Evolutionary conservation across 2,888 invertebrate species (phyloP).

Genomic region (Smittia sp.): DNA sequence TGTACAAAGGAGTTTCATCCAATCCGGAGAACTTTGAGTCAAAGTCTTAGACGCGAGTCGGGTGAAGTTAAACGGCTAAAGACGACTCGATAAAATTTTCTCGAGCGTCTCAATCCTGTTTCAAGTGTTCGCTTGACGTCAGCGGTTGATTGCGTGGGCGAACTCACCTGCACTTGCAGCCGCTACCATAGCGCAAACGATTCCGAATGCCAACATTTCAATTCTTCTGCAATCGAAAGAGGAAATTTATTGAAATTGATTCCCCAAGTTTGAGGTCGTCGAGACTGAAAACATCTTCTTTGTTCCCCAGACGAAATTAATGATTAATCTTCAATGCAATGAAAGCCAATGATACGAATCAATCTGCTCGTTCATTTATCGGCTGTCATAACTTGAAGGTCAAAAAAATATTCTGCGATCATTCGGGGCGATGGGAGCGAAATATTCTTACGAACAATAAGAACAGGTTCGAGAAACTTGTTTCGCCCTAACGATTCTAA

Average conservation of each 20-base stretch:
- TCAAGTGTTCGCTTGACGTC: not conserved
- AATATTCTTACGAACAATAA: no score
- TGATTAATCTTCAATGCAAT: not conserved
- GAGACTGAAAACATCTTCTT: not conserved
- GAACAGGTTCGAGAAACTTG: no score
- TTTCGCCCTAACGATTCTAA: no score
- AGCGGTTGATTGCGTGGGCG: not conserved
- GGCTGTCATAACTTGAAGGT: not conserved
- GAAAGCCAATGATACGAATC: not conserved
- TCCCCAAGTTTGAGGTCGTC: not conserved
- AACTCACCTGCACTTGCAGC: conserved; percentile 40
- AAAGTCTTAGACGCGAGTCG: not conserved
- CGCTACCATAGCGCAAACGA: conserved; percentile 14
- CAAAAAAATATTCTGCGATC: not conserved
- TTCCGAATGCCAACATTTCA: conserved; percentile 29
- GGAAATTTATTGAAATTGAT: not conserved
- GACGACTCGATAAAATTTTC: not conserved
- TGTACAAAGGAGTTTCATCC: no score
- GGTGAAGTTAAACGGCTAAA: not conserved
- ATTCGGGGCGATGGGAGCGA: no score
- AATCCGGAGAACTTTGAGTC: not conserved
- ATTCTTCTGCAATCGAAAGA: conserved; percentile 7
- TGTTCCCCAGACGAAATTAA: not conserved
- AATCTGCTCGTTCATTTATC: not conserved
- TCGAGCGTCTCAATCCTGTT: not conserved